Percentiles rank a stretch among this genome's conserved stretches.
Evolutionary conservation across 2,888 invertebrate species (phyloP).

Genomic region (Cyaniris semiargus): DNA sequence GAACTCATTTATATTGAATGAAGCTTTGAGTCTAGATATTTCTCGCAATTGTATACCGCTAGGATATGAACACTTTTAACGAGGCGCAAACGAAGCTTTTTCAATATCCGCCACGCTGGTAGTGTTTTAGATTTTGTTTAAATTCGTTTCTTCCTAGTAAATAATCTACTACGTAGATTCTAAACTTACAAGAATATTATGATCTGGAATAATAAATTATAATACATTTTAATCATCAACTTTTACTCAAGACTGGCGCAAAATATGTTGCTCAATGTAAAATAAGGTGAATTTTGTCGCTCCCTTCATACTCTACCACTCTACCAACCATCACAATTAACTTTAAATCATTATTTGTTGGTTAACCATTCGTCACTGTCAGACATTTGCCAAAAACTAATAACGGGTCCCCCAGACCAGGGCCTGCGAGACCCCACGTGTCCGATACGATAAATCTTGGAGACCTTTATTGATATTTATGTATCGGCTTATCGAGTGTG

Average conservation of each 20-base stretch:
- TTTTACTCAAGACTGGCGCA: too few relatives aligned
- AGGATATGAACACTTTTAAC: conserved; percentile 29
- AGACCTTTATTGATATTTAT: conserved; percentile 29
- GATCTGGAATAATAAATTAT: too few relatives aligned
- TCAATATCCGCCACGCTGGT: neutral
- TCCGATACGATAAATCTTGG: conserved; percentile 27
- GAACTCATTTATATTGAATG: conserved; percentile 31
- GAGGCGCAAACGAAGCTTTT: conserved; percentile 23
- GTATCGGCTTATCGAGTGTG: conserved; percentile 28
- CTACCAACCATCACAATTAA: conserved; percentile 2
- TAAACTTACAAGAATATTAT: too few relatives aligned
- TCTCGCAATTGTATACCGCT: conserved; percentile 17
- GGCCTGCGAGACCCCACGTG: conserved; percentile 12
- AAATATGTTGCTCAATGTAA: too few relatives aligned
- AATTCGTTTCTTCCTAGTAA: neutral
- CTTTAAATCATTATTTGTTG: conserved; percentile 25
- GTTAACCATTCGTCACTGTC: conserved; percentile 28
- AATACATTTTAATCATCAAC: too few relatives aligned
- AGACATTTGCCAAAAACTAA: conserved; percentile 31
- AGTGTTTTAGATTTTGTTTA: neutral
- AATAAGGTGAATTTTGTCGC: neutral
- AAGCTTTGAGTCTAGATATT: conserved; percentile 30
- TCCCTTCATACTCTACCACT: neutral
- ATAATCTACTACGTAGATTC: too few relatives aligned
- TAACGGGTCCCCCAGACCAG: conserved; percentile 16